Evolutionary conservation across 2,888 invertebrate species (phyloP).

Genomic region (Geophilus truncorum): DNA sequence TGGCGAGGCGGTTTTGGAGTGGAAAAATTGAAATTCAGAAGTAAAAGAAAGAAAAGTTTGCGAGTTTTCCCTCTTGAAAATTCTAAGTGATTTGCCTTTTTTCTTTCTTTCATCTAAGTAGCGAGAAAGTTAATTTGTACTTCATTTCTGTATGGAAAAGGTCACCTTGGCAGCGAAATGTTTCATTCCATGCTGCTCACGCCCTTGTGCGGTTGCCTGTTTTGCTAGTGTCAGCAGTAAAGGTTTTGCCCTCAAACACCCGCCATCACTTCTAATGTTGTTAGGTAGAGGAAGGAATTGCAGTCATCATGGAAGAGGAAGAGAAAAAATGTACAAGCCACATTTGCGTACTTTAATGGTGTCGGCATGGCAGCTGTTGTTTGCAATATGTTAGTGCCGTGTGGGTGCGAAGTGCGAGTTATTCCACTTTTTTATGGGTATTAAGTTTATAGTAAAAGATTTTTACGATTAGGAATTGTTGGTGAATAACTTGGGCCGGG

Average conservation of each 20-base stretch:
- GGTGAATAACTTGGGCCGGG: background rate
- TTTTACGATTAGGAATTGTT: background rate
- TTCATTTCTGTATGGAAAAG: background rate
- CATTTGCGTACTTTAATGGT: background rate
- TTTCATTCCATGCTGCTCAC: background rate
- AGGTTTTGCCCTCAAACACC: constrained; percentile 19
- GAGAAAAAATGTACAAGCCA: background rate
- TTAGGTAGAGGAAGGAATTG: constrained; percentile 21
- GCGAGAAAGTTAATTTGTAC: constrained; percentile 19
- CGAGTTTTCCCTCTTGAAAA: background rate
- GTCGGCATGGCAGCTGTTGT: constrained; percentile 12
- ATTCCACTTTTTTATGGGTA: background rate
- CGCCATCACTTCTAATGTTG: constrained; percentile 1
- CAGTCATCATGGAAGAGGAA: background rate
- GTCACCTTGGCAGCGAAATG: background rate
- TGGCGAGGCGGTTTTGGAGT: background rate
- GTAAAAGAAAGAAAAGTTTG: too few relatives aligned
- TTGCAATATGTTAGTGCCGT: background rate
- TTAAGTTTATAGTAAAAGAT: constrained; percentile 17
- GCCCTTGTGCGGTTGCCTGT: background rate
- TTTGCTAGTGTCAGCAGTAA: background rate
- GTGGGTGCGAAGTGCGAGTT: background rate
- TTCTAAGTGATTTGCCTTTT: background rate
- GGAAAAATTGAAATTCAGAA: background rate
- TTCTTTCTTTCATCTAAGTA: background rate